Percentiles rank a stretch among this genome's conserved stretches.
Evolutionary conservation across 2,113 vertebrate species (phyloP).

Genomic region (Brachionichthys hirsutus): DNA sequence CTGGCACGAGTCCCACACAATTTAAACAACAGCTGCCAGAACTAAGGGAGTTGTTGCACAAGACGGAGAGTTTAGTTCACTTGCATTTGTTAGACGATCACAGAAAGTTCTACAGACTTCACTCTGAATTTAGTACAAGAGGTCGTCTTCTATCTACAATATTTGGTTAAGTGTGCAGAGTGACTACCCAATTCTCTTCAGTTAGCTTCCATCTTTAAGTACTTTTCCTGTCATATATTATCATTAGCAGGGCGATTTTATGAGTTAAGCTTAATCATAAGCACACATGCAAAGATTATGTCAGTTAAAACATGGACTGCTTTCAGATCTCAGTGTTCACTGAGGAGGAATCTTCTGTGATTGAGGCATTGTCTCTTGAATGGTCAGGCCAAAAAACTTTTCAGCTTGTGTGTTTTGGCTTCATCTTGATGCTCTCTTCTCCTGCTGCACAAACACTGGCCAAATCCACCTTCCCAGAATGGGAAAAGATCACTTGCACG

Average conservation of each 20-base stretch:
- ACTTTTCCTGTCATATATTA: conserved; percentile 30
- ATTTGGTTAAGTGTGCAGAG: background rate
- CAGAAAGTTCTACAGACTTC: background rate
- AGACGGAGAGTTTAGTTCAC: too few relatives aligned
- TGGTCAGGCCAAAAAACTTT: conserved; percentile 41
- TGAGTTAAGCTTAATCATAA: conserved; percentile 32
- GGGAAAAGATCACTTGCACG: conserved; percentile 28
- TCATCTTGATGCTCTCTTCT: conserved; percentile 34
- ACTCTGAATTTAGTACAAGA: conserved; percentile 1
- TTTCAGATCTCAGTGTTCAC: conserved; percentile 41
- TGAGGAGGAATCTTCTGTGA: conserved; percentile 36
- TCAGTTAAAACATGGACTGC: conserved; percentile 40
- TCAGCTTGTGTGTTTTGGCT: conserved; percentile 65
- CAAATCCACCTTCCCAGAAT: conserved; percentile 53
- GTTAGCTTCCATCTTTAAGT: conserved; percentile 18
- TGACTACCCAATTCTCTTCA: conserved; percentile 17
- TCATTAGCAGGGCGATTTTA: conserved; percentile 38
- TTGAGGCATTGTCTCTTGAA: conserved; percentile 38
- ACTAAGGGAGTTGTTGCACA: background rate
- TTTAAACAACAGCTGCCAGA: background rate
- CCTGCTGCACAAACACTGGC: conserved; percentile 36
- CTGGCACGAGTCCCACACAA: background rate
- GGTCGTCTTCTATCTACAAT: background rate
- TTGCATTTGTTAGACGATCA: too few relatives aligned
- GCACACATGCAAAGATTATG: conserved; percentile 26